Percentiles rank a stretch among this genome's conserved stretches.
Conservation (phyloP, 2,113 vertebrate species). For the Ptilorrhoa leucosticta region DNA sequence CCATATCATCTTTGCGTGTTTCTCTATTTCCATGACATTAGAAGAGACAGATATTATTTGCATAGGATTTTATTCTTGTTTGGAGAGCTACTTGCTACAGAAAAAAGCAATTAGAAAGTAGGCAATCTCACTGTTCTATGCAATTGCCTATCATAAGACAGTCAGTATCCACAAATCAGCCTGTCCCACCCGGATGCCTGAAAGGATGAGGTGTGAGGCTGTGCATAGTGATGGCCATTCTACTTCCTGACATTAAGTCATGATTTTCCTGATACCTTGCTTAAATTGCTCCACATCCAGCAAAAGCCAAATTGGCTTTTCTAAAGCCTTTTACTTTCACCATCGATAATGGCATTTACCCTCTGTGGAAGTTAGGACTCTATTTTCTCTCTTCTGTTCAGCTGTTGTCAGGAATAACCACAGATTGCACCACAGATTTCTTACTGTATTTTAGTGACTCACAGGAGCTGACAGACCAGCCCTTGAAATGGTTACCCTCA, state of each 20-base stretch:
- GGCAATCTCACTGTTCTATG: background rate
- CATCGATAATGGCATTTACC: background rate
- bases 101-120: slow-evolving; percentile 18
- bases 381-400: background rate
- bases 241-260: background rate
- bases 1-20: background rate
- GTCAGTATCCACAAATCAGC: background rate
- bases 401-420: background rate
- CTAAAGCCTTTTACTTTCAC: background rate
- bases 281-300: background rate
- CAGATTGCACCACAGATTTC: background rate
- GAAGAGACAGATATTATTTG: background rate
- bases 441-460: background rate
- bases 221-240: background rate
- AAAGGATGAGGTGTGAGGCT: background rate
- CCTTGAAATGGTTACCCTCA: background rate
- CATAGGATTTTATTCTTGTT: background rate
- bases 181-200: background rate
- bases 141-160: background rate
- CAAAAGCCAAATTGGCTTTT: background rate
- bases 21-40: background rate
- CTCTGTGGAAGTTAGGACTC: background rate
- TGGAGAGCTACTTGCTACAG: background rate
- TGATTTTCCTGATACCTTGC: background rate
- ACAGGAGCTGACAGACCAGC: background rate